Conservation (phyloP, 2,113 vertebrate species). For the Naja naja region DNA sequence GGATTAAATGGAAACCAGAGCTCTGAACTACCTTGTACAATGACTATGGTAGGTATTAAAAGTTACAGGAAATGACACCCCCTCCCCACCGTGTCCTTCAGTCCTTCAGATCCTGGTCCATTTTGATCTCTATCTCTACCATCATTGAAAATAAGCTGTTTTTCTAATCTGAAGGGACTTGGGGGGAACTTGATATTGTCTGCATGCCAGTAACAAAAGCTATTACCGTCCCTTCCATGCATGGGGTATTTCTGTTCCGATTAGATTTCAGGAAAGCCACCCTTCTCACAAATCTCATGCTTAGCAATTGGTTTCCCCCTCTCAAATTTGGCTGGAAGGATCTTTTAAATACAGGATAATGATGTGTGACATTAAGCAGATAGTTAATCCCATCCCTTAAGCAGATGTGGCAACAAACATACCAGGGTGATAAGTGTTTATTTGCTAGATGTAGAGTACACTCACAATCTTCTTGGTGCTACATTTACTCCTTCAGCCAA, state of each 20-base stretch:
- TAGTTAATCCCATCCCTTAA: slow-evolving; percentile 49
- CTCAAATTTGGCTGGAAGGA: slow-evolving; percentile 49
- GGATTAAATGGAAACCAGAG: not conserved
- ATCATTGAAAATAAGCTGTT: not conserved
- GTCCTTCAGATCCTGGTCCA: not conserved
- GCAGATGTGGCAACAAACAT: slow-evolving; percentile 51
- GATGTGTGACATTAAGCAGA: slow-evolving; percentile 30
- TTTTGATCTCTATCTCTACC: slow-evolving; percentile 2
- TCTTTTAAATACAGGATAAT: slow-evolving; percentile 44
- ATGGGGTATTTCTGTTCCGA: not conserved
- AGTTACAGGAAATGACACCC: not conserved
- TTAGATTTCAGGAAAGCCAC: slow-evolving; percentile 14
- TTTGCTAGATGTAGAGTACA: slow-evolving; percentile 53
- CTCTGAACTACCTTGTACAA: not conserved
- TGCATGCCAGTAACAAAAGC: slow-evolving; percentile 7
- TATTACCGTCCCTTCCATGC: slow-evolving; percentile 7
- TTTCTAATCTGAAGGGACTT: not conserved
- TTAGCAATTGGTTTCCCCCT: slow-evolving; percentile 31
- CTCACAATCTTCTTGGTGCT: slow-evolving; percentile 44
- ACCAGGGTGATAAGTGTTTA: slow-evolving; percentile 52
- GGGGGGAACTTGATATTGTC: not conserved
- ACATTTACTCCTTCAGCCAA: slow-evolving; percentile 63
- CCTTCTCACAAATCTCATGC: slow-evolving; percentile 24
- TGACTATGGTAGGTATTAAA: not conserved
- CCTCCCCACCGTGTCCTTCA: no score